These are phyloP conservation scores for Polyommatus icarus DNA, from an alignment of 2,888 invertebrate genomes.

Conservation along the genomic window DNA sequence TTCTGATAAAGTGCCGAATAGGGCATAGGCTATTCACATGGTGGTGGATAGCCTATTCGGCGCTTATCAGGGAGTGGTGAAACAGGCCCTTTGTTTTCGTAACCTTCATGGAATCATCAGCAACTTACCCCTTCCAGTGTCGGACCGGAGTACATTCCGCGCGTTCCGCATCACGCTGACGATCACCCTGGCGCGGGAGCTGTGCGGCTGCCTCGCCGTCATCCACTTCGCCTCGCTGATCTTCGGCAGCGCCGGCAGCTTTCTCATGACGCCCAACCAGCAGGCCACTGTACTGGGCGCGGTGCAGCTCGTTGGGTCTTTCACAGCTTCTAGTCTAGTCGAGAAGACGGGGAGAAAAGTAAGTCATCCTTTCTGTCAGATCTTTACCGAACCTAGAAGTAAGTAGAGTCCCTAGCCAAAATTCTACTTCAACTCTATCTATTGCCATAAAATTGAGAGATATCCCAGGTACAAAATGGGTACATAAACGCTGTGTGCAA, in stretches of 20 bases:
- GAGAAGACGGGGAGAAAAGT: slow-evolving; percentile 73
- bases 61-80: too few species aligned
- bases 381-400: neutral
- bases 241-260: slow-evolving; percentile 63
- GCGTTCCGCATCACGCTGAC: slow-evolving; percentile 79
- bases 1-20: too few species aligned
- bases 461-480: too few species aligned
- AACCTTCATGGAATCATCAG: neutral
- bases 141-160: slow-evolving; percentile 65
- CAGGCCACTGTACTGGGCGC: slow-evolving; percentile 65
- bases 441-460: too few species aligned
- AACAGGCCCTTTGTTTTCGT: too few species aligned
- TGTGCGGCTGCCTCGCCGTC: slow-evolving; percentile 72
- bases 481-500: too few species aligned
- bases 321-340: slow-evolving; percentile 66
- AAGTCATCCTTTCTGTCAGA: slow-evolving; percentile 27
- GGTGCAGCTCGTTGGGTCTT: slow-evolving; percentile 67
- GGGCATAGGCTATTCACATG: too few species aligned
- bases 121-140: slow-evolving; percentile 48
- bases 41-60: too few species aligned
- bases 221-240: slow-evolving; percentile 72
- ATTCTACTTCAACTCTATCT: neutral
- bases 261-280: slow-evolving; percentile 65
- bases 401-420: neutral
- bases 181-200: slow-evolving; percentile 67